These are phyloP conservation scores for Sphenopsis melanotis DNA, from an alignment of 2,797 vertebrate genomes.

Conservation along the genomic window DNA sequence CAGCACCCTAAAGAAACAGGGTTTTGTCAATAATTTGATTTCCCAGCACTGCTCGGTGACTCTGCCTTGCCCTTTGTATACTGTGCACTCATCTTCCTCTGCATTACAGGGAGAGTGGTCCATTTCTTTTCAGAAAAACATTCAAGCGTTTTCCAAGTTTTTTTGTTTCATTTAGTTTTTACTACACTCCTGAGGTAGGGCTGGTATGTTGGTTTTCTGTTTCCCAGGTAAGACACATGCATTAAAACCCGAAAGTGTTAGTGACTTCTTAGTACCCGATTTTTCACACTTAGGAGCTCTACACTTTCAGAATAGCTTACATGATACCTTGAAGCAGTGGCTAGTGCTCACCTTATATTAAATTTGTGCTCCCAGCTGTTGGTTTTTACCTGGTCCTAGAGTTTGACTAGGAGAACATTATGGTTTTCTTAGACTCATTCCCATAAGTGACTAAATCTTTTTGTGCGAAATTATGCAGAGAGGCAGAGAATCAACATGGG, in stretches of 20 bases:
- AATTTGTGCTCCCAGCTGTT: not conserved
- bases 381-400: not conserved
- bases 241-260: not conserved
- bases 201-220: not conserved
- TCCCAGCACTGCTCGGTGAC: not conserved
- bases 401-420: not conserved
- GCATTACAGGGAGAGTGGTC: not conserved
- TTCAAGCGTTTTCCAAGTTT: not conserved
- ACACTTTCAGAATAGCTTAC: not conserved
- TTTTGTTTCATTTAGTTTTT: not conserved
- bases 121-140: not conserved
- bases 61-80: not conserved
- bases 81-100: not conserved
- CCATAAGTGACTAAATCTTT: not conserved
- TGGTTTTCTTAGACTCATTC: not conserved
- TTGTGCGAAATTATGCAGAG: not conserved
- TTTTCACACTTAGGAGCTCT: not conserved
- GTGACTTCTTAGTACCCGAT: not conserved
- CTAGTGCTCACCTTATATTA: not conserved
- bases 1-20: not conserved
- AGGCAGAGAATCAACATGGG: not conserved
- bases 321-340: not conserved
- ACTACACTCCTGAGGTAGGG: not conserved
- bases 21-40: not conserved
- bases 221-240: not conserved